A percentile compares a stretch with the other conserved stretches of the same genome.
phyloP scores from a whole-genome alignment of 2,113 vertebrate genomes.

The Bubo scandiacus region DNA sequence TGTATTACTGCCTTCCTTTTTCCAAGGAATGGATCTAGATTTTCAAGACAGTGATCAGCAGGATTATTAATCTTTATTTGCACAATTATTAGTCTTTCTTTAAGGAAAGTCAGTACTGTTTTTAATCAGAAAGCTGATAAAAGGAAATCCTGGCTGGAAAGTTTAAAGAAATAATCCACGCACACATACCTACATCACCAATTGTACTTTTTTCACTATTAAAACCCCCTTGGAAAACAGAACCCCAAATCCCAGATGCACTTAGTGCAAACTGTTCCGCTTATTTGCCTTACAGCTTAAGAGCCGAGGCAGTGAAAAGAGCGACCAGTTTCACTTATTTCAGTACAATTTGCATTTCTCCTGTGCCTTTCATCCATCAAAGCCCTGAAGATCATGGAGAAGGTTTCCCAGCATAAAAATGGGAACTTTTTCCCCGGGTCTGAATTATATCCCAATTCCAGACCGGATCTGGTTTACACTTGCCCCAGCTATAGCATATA shows the following conservation, averaged over 20 bases:
- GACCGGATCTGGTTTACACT: fast-evolving
- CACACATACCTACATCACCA: not conserved
- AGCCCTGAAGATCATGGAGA: not conserved
- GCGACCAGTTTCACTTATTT: not conserved
- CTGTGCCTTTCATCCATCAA: not conserved
- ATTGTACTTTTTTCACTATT: not conserved
- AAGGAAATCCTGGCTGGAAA: not conserved
- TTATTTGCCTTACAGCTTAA: not conserved
- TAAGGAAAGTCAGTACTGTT: not conserved
- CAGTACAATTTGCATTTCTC: not conserved
- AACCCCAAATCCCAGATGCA: not conserved
- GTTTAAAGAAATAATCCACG: not conserved
- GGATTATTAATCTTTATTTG: not conserved
- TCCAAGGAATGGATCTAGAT: not conserved
- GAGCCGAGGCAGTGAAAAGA: not conserved
- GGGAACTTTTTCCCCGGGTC: not conserved
- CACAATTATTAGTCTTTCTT: not conserved
- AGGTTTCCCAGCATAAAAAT: not conserved
- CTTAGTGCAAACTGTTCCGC: not conserved
- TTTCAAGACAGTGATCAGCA: not conserved
- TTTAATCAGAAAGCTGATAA: not conserved
- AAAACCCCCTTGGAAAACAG: not conserved
- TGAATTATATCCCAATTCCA: not conserved
- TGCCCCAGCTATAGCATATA: not conserved
- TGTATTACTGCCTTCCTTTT: not conserved